phyloP scores from a whole-genome alignment of 2,113 vertebrate genomes.

The Maccullochella peelii region DNA sequence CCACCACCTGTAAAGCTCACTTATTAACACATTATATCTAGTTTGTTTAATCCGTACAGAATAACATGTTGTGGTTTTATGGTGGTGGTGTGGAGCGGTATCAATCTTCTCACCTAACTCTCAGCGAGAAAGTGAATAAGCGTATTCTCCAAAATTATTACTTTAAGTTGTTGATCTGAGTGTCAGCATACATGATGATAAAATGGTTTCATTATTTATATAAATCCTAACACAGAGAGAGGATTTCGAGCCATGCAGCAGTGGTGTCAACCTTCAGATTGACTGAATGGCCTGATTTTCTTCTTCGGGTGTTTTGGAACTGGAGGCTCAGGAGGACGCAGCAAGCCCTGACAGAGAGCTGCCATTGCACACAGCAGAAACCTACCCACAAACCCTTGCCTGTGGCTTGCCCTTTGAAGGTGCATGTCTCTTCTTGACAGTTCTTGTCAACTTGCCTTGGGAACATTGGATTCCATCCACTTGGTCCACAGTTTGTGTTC shows the following conservation, averaged over 20 bases:
- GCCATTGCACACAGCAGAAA: slow-evolving; percentile 75
- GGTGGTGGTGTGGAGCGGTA: too few species aligned
- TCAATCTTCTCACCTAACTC: background rate
- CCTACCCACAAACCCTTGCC: slow-evolving; percentile 79
- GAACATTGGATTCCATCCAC: slow-evolving; percentile 75
- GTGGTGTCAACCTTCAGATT: slow-evolving; percentile 42
- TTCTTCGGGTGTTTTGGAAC: slow-evolving; percentile 61
- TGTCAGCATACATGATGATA: background rate
- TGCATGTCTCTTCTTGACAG: slow-evolving; percentile 83
- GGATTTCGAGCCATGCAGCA: slow-evolving; percentile 17
- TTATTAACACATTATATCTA: background rate
- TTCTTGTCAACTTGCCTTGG: slow-evolving; percentile 82
- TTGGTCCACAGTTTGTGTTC: slow-evolving; percentile 67
- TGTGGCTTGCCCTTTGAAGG: slow-evolving; percentile 83
- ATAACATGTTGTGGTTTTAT: too few species aligned
- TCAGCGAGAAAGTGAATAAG: background rate
- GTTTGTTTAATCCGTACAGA: too few species aligned
- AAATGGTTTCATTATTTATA: slow-evolving; percentile 30
- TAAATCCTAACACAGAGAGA: slow-evolving; percentile 20
- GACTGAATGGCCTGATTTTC: slow-evolving; percentile 54
- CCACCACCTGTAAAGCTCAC: background rate
- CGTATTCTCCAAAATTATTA: background rate
- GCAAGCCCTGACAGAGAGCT: slow-evolving; percentile 86
- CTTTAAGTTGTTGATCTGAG: slow-evolving; percentile 9
- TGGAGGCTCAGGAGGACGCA: slow-evolving; percentile 63